phyloP scores from a whole-genome alignment of 2,888 invertebrate species.

The Camptogramma bilineatum region DNA sequence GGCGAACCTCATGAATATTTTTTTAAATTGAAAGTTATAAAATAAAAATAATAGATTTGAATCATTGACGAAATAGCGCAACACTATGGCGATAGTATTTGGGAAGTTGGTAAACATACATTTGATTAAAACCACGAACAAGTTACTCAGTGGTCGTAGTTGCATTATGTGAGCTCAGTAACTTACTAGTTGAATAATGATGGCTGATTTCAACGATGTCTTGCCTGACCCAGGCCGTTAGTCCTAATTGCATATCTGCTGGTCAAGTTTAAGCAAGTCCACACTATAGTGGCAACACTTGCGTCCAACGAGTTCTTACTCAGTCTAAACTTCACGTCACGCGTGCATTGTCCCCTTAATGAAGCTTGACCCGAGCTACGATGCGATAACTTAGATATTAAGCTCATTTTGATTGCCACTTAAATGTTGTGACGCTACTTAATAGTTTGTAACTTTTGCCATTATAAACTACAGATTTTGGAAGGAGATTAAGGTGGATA shows the following conservation, averaged over 20 bases:
- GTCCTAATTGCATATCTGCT: conserved; percentile 33
- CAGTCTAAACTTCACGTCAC: conserved; percentile 71
- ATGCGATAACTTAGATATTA: conserved; percentile 77
- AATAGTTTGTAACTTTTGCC: conserved; percentile 71
- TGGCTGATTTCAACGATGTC: not conserved
- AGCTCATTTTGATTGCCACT: conserved; percentile 80
- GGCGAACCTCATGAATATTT: not conserved
- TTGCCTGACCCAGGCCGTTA: not conserved
- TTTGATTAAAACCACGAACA: not conserved
- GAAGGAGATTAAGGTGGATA: conserved; percentile 42
- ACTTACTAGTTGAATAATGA: not conserved
- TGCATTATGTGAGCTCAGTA: not conserved
- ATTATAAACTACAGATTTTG: conserved; percentile 70
- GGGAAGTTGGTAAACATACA: too few species aligned
- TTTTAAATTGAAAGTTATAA: too few species aligned
- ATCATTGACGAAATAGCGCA: too few species aligned
- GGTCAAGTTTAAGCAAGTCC: conserved; percentile 56
- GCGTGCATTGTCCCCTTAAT: conserved; percentile 80
- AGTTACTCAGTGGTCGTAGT: not conserved
- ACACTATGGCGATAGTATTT: too few species aligned
- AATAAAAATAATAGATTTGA: too few species aligned
- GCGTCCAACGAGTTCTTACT: conserved; percentile 68
- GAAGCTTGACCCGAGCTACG: conserved; percentile 72
- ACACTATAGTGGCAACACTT: conserved; percentile 75
- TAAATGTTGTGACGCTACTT: conserved; percentile 69